Evolutionary conservation across 1,140 invertebrate genomes (phyloP).

Genomic region (Psix sp.): DNA sequence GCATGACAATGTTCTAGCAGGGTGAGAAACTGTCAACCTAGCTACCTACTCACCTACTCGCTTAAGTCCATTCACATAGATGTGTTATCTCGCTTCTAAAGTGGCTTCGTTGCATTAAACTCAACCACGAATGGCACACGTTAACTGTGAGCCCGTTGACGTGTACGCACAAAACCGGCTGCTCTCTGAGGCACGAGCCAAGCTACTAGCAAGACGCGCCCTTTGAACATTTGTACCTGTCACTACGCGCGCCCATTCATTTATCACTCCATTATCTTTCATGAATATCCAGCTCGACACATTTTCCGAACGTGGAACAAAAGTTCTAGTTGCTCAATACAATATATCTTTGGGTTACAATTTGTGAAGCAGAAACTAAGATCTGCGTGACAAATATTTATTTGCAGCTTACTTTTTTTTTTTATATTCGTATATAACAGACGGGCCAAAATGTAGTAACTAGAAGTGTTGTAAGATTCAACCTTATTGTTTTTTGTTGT

Average conservation of each 20-base stretch:
- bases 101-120: conserved; percentile 47
- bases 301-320: not conserved
- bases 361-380: no score
- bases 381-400: no score
- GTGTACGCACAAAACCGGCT: no score
- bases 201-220: conserved; percentile 29
- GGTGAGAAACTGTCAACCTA: conserved; percentile 30
- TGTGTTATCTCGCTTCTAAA: conserved; percentile 39
- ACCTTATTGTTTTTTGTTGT: no score
- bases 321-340: no score
- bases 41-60: conserved; percentile 49
- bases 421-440: no score
- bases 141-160: no score
- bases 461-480: no score
- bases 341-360: no score
- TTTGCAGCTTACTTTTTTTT: no score
- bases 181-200: conserved; percentile 39
- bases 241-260: conserved; percentile 14
- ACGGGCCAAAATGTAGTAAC: no score
- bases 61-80: conserved; percentile 33
- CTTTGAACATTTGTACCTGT: conserved; percentile 46
- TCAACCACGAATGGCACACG: conserved; percentile 11
- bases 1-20: conserved; percentile 2
- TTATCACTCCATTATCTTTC: conserved; percentile 24
- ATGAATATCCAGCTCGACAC: conserved; percentile 9